Evolutionary conservation across 2,113 vertebrate species (phyloP).

Genomic region (Peromyscus californicus): DNA sequence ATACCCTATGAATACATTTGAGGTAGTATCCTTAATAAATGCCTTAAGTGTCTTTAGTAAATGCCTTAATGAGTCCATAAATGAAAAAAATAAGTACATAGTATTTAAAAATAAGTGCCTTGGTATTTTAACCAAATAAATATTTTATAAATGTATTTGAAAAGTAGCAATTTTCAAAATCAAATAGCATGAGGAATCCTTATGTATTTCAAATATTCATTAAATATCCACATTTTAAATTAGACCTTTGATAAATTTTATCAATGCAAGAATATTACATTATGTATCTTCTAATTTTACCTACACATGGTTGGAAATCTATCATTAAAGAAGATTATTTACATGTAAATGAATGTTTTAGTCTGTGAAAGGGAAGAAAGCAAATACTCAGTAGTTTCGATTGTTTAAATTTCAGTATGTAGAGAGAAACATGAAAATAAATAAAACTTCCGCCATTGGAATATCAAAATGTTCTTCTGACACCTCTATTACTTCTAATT

Average conservation of each 20-base stretch:
- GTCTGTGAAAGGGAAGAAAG: slow-evolving; percentile 20
- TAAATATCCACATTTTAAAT: slow-evolving; percentile 34
- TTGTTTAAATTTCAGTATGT: background rate
- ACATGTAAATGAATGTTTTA: background rate
- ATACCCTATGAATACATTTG: background rate
- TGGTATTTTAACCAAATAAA: background rate
- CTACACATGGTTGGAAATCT: background rate
- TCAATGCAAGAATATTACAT: background rate
- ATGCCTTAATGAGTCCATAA: slow-evolving; percentile 37
- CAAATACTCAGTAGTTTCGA: background rate
- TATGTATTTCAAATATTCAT: slow-evolving; percentile 21
- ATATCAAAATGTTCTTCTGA: background rate
- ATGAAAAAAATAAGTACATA: background rate
- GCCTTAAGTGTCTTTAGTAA: background rate
- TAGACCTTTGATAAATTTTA: slow-evolving; percentile 6
- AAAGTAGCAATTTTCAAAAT: slow-evolving; percentile 25
- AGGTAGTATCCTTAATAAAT: background rate
- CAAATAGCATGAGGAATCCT: background rate
- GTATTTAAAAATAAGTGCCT: slow-evolving; percentile 28
- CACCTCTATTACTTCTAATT: slow-evolving; percentile 29
- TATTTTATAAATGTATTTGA: slow-evolving; percentile 23
- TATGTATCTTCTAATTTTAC: background rate
- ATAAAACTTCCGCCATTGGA: background rate
- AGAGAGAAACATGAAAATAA: background rate
- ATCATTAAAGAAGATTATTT: background rate